These are phyloP conservation scores for Metopia argyrocephala DNA, from an alignment of 2,888 invertebrate genomes.

Conservation along the genomic window DNA sequence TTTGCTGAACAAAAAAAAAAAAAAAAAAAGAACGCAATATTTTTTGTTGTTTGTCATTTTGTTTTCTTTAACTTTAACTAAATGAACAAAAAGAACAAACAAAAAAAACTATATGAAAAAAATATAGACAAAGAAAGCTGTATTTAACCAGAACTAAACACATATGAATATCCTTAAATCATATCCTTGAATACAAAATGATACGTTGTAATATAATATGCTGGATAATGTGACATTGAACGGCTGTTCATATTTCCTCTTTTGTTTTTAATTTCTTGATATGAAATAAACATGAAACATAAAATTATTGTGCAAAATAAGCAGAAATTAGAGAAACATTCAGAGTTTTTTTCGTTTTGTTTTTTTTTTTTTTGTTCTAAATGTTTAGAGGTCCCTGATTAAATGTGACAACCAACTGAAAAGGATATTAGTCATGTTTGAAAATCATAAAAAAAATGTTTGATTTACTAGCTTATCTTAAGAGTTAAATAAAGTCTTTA, in stretches of 20 bases:
- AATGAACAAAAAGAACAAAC: background rate
- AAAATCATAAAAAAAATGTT: background rate
- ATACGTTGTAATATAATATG: constrained; percentile 19
- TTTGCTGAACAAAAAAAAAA: too few species aligned
- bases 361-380: too few species aligned
- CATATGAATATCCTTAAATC: constrained; percentile 3
- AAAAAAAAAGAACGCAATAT: constrained; percentile 16
- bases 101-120: background rate
- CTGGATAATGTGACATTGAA: constrained; percentile 58
- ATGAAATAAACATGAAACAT: constrained; percentile 7
- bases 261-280: background rate
- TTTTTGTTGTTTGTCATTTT: background rate
- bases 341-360: too few species aligned
- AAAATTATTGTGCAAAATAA: constrained; percentile 29
- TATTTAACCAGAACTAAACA: background rate
- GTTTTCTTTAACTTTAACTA: constrained; percentile 20
- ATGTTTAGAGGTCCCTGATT: too few species aligned
- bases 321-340: constrained; percentile 14
- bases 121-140: background rate
- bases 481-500: too few species aligned
- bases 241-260: constrained; percentile 34
- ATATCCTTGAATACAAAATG: constrained; percentile 46
- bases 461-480: too few species aligned
- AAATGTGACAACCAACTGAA: background rate
- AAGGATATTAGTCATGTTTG: background rate